phyloP scores from a whole-genome alignment of 2,888 invertebrate genomes.

The Acanthoscelides obtectus region DNA sequence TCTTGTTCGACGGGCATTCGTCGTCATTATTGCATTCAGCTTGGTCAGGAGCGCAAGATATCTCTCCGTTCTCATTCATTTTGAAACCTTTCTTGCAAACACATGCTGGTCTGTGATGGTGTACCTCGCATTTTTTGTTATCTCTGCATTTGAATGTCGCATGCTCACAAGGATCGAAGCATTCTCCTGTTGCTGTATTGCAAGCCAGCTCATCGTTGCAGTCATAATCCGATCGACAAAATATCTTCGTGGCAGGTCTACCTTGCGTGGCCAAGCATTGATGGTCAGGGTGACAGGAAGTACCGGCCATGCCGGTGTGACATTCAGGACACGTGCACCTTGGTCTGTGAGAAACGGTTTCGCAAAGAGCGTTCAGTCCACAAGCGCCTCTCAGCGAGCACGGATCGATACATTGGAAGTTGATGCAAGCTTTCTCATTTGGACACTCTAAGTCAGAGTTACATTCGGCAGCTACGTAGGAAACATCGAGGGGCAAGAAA shows the following conservation, averaged over 20 bases:
- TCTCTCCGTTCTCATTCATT: conserved; percentile 80
- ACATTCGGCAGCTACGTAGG: conserved; percentile 61
- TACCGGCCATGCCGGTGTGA: conserved; percentile 76
- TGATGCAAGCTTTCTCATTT: conserved; percentile 86
- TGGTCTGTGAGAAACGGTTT: conserved; percentile 77
- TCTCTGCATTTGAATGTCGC: conserved; percentile 67
- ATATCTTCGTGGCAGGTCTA: conserved; percentile 52
- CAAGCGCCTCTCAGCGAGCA: conserved; percentile 85
- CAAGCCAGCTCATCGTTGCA: conserved; percentile 75
- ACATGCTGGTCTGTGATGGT: conserved; percentile 79
- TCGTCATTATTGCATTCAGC: conserved; percentile 75
- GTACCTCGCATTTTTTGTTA: conserved; percentile 85
- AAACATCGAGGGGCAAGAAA: conserved; percentile 46
- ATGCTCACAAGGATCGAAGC: conserved; percentile 73
- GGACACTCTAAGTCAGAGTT: conserved; percentile 87
- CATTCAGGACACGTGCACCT: conserved; percentile 87
- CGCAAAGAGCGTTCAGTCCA: conserved; percentile 85
- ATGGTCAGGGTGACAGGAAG: conserved; percentile 74
- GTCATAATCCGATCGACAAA: conserved; percentile 63
- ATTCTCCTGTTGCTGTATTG: conserved; percentile 63
- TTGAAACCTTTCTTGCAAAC: conserved; percentile 86
- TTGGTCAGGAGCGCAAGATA: conserved; percentile 76
- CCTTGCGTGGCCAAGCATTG: conserved; percentile 65
- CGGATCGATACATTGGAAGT: conserved; percentile 86
- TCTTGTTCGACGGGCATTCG: conserved; percentile 82